phyloP scores from a whole-genome alignment of 2,888 invertebrate species.

The Hydrotaea cyrtoneurina region DNA sequence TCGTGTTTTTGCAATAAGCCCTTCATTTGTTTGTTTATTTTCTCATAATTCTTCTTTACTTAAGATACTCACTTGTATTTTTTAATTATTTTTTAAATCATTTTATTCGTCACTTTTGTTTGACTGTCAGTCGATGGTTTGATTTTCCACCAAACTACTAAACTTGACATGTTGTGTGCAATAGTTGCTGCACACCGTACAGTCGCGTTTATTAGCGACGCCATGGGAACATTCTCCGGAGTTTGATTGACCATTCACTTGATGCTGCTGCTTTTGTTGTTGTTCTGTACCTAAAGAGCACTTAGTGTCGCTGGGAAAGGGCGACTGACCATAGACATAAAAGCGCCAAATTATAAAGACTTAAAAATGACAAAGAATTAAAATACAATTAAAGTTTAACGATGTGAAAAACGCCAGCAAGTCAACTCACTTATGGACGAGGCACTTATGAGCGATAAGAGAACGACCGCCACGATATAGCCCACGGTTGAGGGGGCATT shows the following conservation, averaged over 20 bases:
- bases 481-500: slow-evolving; percentile 31
- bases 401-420: background rate
- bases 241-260: slow-evolving; percentile 37
- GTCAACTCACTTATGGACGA: slow-evolving; percentile 63
- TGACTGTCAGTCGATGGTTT: slow-evolving; percentile 81
- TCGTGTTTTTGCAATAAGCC: too few relatives aligned
- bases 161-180: slow-evolving; percentile 81
- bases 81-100: too few relatives aligned
- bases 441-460: slow-evolving; percentile 60
- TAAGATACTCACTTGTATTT: too few relatives aligned
- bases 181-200: slow-evolving; percentile 26
- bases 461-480: slow-evolving; percentile 62
- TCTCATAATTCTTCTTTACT: too few relatives aligned
- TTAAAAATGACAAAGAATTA: background rate
- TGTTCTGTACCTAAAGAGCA: background rate
- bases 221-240: slow-evolving; percentile 50
- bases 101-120: background rate
- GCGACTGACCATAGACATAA: slow-evolving; percentile 42
- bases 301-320: slow-evolving; percentile 46
- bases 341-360: slow-evolving; percentile 67
- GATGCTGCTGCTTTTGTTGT: slow-evolving; percentile 8
- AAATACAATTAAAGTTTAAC: slow-evolving; percentile 21
- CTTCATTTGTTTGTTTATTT: too few relatives aligned
- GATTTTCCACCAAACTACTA: slow-evolving; percentile 83
- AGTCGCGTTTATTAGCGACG: slow-evolving; percentile 12